phyloP scores from a whole-genome alignment of 2,888 invertebrate species.

The Sesia bembeciformis region DNA sequence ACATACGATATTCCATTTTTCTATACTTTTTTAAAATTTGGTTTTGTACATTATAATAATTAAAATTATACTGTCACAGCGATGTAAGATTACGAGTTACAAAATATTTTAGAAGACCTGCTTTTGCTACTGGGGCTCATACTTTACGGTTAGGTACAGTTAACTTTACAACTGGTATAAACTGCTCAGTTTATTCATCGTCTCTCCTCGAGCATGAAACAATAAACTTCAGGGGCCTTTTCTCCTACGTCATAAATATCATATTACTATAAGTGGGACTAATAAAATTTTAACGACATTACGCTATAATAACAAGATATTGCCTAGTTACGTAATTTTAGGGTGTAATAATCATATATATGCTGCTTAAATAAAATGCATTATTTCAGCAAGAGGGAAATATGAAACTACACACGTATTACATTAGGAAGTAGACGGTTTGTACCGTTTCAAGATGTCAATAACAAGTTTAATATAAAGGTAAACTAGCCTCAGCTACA shows the following conservation, averaged over 20 bases:
- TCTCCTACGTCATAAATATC: conserved; percentile 57
- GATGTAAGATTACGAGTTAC: too few species aligned
- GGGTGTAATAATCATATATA: neutral
- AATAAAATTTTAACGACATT: conserved; percentile 57
- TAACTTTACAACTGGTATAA: conserved; percentile 45
- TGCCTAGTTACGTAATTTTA: conserved; percentile 1
- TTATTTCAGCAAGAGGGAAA: too few species aligned
- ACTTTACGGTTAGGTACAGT: neutral
- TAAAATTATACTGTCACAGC: too few species aligned
- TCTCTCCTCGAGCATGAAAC: conserved; percentile 49
- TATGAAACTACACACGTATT: too few species aligned
- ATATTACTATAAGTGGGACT: conserved; percentile 55
- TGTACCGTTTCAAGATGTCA: too few species aligned
- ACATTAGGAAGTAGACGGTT: too few species aligned
- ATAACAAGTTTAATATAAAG: too few species aligned
- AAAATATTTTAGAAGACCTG: neutral
- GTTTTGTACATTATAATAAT: too few species aligned
- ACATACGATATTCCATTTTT: too few species aligned
- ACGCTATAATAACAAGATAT: conserved; percentile 22
- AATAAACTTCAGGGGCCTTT: conserved; percentile 48
- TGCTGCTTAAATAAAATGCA: too few species aligned
- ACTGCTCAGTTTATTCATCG: conserved; percentile 53
- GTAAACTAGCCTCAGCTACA: too few species aligned
- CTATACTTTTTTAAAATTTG: too few species aligned
- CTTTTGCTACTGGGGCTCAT: neutral